phyloP scores from a whole-genome alignment of 2,113 vertebrate genomes.

The Oriolus oriolus region DNA sequence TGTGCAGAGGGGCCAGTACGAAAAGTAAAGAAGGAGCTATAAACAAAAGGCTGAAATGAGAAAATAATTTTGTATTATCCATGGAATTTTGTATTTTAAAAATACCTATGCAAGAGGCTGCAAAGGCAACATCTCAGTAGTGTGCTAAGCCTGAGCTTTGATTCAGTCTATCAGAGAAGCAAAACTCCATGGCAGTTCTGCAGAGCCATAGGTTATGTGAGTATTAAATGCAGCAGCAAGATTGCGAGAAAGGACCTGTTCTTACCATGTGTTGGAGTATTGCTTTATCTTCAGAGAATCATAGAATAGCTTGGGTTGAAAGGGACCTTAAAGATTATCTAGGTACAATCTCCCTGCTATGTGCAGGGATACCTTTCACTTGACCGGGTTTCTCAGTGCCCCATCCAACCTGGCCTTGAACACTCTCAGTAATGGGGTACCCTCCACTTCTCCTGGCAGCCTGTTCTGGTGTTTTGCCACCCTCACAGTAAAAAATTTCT shows the following conservation, averaged over 20 bases:
- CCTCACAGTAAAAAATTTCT: background rate
- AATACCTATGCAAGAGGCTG: background rate
- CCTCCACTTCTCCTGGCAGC: background rate
- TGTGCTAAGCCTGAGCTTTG: background rate
- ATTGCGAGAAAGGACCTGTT: background rate
- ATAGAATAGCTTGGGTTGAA: background rate
- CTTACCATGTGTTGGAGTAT: background rate
- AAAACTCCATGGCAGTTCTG: background rate
- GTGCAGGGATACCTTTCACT: background rate
- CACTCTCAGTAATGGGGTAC: background rate
- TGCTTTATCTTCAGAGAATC: background rate
- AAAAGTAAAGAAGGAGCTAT: background rate
- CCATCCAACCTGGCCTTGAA: background rate
- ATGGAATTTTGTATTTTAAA: background rate
- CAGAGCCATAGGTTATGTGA: background rate
- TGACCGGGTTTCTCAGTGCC: background rate
- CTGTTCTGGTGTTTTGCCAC: fast-evolving
- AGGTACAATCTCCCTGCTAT: background rate
- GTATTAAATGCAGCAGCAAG: background rate
- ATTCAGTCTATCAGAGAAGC: background rate
- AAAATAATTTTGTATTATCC: background rate
- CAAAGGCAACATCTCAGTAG: background rate
- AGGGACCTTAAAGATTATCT: background rate
- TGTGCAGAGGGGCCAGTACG: background rate
- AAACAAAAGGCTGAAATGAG: background rate